These are phyloP conservation scores for Drosophila pseudotalamancana DNA, from an alignment of 2,888 invertebrate genomes.

Conservation along the genomic window DNA sequence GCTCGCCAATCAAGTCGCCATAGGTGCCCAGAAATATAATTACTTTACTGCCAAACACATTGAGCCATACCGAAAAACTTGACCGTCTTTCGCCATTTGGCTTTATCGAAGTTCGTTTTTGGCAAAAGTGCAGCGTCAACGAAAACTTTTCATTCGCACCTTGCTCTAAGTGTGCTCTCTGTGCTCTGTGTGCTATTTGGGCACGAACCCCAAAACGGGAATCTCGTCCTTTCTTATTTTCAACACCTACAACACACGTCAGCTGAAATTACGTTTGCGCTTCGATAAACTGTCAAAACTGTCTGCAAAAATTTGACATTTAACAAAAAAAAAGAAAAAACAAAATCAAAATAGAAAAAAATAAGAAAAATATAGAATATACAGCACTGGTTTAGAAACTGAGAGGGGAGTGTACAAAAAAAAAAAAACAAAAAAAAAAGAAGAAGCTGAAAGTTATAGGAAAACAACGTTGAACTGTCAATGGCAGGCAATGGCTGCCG, in stretches of 20 bases:
- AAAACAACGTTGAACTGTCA: slow-evolving; percentile 74
- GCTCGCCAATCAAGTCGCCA: slow-evolving; percentile 52
- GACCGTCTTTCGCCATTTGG: too few species aligned
- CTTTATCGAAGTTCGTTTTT: slow-evolving; percentile 48
- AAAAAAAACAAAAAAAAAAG: too few species aligned
- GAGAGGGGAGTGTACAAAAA: not conserved
- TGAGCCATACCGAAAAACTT: slow-evolving; percentile 52
- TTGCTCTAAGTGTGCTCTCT: slow-evolving; percentile 24
- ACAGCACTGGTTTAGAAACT: slow-evolving; percentile 24
- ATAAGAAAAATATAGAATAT: slow-evolving; percentile 30
- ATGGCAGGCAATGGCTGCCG: slow-evolving; percentile 60
- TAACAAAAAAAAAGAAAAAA: slow-evolving; percentile 46
- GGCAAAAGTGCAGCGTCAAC: slow-evolving; percentile 63
- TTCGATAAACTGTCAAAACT: slow-evolving; percentile 79
- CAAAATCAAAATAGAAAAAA: slow-evolving; percentile 8
- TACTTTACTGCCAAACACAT: slow-evolving; percentile 54
- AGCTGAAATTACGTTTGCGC: slow-evolving; percentile 74
- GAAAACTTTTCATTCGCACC: slow-evolving; percentile 61
- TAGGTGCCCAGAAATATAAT: slow-evolving; percentile 69
- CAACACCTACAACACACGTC: slow-evolving; percentile 75
- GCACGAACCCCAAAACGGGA: slow-evolving; percentile 22
- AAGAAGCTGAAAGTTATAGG: too few species aligned
- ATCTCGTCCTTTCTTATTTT: slow-evolving; percentile 35
- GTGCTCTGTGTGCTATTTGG: slow-evolving; percentile 37
- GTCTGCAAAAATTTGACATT: slow-evolving; percentile 79